Base-by-base conservation (phyloP, 2,888 invertebrate genomes). In the Drosophila merina region DNA sequence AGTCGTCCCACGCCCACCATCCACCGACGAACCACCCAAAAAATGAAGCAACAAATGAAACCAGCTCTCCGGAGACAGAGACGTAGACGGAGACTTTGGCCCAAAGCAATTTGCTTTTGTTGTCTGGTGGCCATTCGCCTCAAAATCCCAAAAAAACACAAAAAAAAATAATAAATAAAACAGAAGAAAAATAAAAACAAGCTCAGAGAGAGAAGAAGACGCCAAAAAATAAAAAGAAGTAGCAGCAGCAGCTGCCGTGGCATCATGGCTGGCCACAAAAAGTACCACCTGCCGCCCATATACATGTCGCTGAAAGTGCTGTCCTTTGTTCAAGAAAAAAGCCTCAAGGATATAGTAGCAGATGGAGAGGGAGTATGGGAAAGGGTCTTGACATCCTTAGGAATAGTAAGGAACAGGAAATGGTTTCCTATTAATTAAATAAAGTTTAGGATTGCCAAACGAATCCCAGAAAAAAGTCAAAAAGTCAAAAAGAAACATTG, bases 231-330 rank as follows among this genome's bases (percentile, higher is more conserved):
- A 44, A 58, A 36, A 33, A 75, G 38, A 40, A 67, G 20, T 12
- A 49, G 25, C 54, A 74, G 36, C 76, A 69, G 85, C 82, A 63
- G 86, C 86, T 79, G 86, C 78, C 77, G 49, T 72, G 86, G 74
- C 71, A 76, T 76, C 79, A 49, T 67, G 75, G 47, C 67, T 71
- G 68, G 87, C 85, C 78, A 79, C 72, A 83, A 80, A 87, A 86
- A 75, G 78, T 88, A 88, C 88, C 89, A 88, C 89, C 89, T 89
- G 89, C 88, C 88, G 86, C 89, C 89, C 89, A 89, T 88, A 86
- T 76, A 80, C 64, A 64, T 56, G 47, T 70, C 59, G 71, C 71
- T 33, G 33, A 33, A 60, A 38, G 48, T 40, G 30, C 31, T 33
- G 64, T 69, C 68, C 68, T 69, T 68, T 59, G 71, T 59, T 58